These are phyloP conservation scores for Miltochrista miniata DNA, from an alignment of 2,888 invertebrate species.

Conservation along the genomic window DNA sequence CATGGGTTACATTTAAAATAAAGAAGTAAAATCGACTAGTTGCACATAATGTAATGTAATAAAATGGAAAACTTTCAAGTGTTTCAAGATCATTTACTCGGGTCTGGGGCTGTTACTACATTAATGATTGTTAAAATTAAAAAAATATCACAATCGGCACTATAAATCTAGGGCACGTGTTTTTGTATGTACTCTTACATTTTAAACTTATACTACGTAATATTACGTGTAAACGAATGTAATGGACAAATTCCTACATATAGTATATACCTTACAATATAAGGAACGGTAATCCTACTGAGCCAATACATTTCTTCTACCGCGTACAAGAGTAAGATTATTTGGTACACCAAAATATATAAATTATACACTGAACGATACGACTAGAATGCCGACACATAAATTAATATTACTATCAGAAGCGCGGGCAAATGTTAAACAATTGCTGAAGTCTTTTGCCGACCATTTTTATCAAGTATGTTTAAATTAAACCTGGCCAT, in stretches of 20 bases:
- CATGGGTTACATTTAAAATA: too few relatives aligned
- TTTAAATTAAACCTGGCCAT: too few relatives aligned
- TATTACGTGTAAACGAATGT: constrained; percentile 46
- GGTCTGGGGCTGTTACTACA: not conserved
- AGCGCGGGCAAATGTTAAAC: constrained; percentile 2
- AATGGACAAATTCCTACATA: constrained; percentile 49
- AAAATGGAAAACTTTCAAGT: too few relatives aligned
- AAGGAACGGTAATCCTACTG: constrained; percentile 58
- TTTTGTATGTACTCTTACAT: constrained; percentile 49
- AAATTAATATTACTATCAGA: not conserved
- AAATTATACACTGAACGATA: constrained; percentile 45
- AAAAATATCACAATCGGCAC: constrained; percentile 72
- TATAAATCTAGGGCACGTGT: constrained; percentile 57
- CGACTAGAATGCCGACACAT: constrained; percentile 64
- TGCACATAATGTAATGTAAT: too few relatives aligned
- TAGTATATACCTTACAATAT: constrained; percentile 38
- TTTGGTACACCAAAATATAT: constrained; percentile 29
- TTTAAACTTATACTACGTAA: constrained; percentile 31
- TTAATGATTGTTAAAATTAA: constrained; percentile 29
- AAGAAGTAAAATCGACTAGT: too few relatives aligned
- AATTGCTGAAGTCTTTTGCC: too few relatives aligned
- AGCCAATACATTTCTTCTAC: constrained; percentile 52
- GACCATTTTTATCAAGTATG: too few relatives aligned
- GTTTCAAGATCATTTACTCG: too few relatives aligned
- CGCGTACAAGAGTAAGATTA: constrained; percentile 34